phyloP scores from a whole-genome alignment of 2,797 vertebrate genomes.

The Sebastes nivosus region DNA sequence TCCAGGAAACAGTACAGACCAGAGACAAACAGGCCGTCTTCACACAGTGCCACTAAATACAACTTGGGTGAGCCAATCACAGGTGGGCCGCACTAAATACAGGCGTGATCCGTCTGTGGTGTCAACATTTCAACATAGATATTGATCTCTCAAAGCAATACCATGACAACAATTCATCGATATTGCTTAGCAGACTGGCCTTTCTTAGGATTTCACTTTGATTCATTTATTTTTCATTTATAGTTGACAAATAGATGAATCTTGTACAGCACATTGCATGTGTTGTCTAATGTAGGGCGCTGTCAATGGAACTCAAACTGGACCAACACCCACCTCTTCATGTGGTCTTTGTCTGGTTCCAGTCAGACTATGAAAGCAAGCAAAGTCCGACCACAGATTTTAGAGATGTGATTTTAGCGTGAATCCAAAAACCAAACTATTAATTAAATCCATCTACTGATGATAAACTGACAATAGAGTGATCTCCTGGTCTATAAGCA shows the following conservation, averaged over 20 bases:
- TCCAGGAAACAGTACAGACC: conserved; percentile 3
- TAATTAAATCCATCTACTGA: not conserved
- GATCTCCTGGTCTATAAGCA: not conserved
- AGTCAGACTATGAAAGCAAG: not conserved
- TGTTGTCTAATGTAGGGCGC: not conserved
- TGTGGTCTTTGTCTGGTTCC: not conserved
- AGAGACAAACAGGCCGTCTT: not conserved
- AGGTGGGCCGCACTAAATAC: not conserved
- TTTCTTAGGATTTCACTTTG: not conserved
- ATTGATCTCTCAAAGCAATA: not conserved
- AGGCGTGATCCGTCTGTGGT: not conserved
- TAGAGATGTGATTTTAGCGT: not conserved
- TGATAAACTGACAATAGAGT: not conserved
- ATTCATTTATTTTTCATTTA: not conserved
- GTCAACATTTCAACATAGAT: not conserved
- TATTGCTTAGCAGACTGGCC: not conserved
- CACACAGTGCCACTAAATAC: not conserved
- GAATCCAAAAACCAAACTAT: not conserved
- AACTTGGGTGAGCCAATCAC: not conserved
- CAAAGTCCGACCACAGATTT: not conserved
- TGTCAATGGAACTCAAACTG: not conserved
- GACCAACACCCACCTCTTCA: not conserved
- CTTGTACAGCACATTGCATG: not conserved
- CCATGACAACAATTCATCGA: not conserved
- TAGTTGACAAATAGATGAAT: too few species aligned